Percentiles rank a stretch among this genome's conserved stretches.
Evolutionary conservation across 2,113 vertebrate genomes (phyloP).

Genomic region (Centropristis striata): DNA sequence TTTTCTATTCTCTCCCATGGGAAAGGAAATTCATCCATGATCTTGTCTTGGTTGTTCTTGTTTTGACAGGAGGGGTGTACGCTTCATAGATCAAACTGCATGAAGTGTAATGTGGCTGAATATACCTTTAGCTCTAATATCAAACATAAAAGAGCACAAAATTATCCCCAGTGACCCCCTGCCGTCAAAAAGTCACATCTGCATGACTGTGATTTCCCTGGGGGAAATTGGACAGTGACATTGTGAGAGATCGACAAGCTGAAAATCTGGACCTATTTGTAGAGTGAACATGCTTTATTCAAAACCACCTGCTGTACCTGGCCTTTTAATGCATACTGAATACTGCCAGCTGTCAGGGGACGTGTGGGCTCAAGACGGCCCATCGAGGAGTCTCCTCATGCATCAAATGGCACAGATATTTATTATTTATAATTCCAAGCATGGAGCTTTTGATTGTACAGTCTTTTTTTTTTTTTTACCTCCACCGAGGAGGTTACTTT

Average conservation of each 20-base stretch:
- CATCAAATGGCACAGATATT: slow-evolving; percentile 16
- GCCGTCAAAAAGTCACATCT: slow-evolving; percentile 58
- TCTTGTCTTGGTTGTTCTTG: background rate
- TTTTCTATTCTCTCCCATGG: background rate
- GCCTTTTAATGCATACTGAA: slow-evolving; percentile 61
- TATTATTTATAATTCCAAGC: slow-evolving; percentile 39
- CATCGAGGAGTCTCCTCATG: slow-evolving; percentile 34
- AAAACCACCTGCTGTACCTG: slow-evolving; percentile 66
- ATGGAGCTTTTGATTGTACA: slow-evolving; percentile 7
- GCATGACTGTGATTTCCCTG: slow-evolving; percentile 55
- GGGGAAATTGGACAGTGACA: slow-evolving; percentile 44
- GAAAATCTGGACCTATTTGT: slow-evolving; percentile 21
- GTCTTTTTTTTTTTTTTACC: background rate
- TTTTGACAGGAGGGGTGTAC: background rate
- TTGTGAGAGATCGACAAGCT: slow-evolving; percentile 48
- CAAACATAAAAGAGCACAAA: slow-evolving; percentile 25
- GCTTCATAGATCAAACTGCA: background rate
- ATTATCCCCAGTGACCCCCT: slow-evolving; percentile 23
- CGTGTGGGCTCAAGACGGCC: slow-evolving; percentile 17
- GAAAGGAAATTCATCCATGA: background rate
- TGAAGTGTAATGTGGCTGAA: slow-evolving; percentile 13
- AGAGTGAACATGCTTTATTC: slow-evolving; percentile 64
- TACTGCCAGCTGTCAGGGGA: slow-evolving; percentile 36
- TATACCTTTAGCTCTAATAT: background rate
- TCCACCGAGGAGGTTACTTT: too few species aligned